Conservation (phyloP, 2,888 invertebrate genomes). For the Tubiluchus corallicola region DNA sequence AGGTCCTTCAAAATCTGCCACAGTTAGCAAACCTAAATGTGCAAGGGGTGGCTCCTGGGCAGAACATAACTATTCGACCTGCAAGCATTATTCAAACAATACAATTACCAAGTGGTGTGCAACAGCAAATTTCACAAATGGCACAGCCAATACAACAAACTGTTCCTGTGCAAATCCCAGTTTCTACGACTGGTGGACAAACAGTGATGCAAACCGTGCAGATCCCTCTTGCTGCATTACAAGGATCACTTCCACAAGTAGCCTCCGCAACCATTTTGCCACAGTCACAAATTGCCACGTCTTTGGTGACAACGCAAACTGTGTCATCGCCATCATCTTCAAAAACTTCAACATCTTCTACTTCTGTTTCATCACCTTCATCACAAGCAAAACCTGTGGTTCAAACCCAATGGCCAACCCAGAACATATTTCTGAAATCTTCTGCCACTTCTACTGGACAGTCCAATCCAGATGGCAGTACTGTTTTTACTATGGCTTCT, state of each 20-base stretch:
- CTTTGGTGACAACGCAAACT: too few species aligned
- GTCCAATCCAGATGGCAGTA: too few species aligned
- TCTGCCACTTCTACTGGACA: too few species aligned
- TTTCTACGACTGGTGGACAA: constrained; percentile 65
- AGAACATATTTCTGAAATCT: constrained; percentile 44
- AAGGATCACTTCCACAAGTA: too few species aligned
- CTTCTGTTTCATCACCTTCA: too few species aligned
- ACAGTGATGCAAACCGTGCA: constrained; percentile 89
- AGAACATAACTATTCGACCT: constrained; percentile 49
- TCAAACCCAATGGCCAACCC: constrained; percentile 13
- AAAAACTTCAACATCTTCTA: too few species aligned
- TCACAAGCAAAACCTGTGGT: constrained; percentile 11
- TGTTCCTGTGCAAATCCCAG: constrained; percentile 73
- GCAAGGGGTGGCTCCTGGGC: constrained; percentile 30
- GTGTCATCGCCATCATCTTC: too few species aligned
- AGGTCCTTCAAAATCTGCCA: constrained; percentile 46
- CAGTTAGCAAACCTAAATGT: constrained; percentile 12
- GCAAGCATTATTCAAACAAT: constrained; percentile 35
- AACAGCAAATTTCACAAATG: constrained; percentile 50
- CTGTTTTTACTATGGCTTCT: too few species aligned
- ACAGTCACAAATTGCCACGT: too few species aligned
- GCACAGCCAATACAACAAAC: too few species aligned
- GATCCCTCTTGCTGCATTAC: constrained; percentile 71
- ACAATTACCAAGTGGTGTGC: constrained; percentile 48
- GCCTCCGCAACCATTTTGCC: constrained; percentile 41